Evolutionary conservation across 30 jellyfish, hydroid and myxozoan species (phyloP).

Genomic region (Turritopsis rubra): DNA sequence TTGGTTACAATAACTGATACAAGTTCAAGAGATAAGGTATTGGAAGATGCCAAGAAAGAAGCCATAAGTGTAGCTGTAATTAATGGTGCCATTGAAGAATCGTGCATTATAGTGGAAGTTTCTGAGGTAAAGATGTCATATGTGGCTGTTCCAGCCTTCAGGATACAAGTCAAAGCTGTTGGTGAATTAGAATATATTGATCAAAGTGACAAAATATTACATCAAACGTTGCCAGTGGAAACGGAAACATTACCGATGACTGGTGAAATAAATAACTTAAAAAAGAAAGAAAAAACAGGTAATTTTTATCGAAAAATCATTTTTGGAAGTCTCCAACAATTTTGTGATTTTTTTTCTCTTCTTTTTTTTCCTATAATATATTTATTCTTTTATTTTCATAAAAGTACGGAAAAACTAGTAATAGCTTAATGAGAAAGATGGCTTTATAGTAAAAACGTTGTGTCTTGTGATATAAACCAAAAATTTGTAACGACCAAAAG

Average conservation of each 20-base stretch:
- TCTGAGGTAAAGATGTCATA: conserved; percentile 34
- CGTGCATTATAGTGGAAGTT: conserved; percentile 33
- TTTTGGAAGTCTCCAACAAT: neutral
- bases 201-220: neutral
- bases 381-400: too few relatives aligned
- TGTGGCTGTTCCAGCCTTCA: conserved; percentile 28
- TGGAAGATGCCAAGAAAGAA: conserved; percentile 29
- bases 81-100: conserved; percentile 42
- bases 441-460: too few relatives aligned
- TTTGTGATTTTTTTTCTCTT: neutral
- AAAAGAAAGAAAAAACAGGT: neutral
- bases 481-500: too few relatives aligned
- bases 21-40: conserved; percentile 16
- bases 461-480: too few relatives aligned
- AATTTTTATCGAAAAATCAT: neutral
- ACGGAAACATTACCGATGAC: neutral
- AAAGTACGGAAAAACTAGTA: too few relatives aligned
- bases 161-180: conserved; percentile 48
- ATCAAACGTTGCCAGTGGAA: neutral
- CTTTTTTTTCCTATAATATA: too few relatives aligned
- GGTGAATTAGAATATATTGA: conserved; percentile 27
- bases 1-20: conserved; percentile 22
- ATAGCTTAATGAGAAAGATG: too few relatives aligned
- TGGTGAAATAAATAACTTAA: neutral
- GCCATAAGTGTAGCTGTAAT: conserved; percentile 35